Evolutionary conservation across 2,888 invertebrate genomes (phyloP).

Genomic region (Tortricodes alternella): DNA sequence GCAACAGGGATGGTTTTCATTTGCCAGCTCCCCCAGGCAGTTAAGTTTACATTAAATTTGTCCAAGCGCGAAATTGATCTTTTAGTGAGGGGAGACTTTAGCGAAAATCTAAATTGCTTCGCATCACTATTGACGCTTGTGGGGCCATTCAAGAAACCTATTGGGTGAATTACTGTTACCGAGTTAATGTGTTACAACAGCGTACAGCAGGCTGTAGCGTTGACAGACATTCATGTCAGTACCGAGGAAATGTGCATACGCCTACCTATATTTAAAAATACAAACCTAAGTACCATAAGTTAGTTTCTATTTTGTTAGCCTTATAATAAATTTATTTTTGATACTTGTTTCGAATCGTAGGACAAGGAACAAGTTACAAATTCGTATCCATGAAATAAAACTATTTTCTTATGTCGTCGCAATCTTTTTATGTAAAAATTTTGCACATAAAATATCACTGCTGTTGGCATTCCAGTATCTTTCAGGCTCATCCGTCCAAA

Average conservation of each 20-base stretch:
- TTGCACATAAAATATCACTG: neutral
- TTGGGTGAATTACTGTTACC: neutral
- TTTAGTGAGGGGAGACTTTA: constrained; percentile 73
- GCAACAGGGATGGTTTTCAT: constrained; percentile 68
- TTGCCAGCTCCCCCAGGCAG: constrained; percentile 69
- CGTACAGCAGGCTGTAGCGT: too few relatives aligned
- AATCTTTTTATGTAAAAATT: neutral
- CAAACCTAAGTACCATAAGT: too few relatives aligned
- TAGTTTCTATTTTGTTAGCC: too few relatives aligned
- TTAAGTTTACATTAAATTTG: constrained; percentile 80
- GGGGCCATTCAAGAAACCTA: constrained; percentile 2
- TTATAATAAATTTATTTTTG: too few relatives aligned
- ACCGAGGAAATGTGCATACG: too few relatives aligned
- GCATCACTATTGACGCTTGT: constrained; percentile 68
- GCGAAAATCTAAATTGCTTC: constrained; percentile 75
- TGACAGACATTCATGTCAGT: too few relatives aligned
- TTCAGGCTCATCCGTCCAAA: neutral
- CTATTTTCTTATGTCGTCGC: too few relatives aligned
- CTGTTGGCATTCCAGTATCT: neutral
- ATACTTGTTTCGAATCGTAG: too few relatives aligned
- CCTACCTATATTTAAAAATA: too few relatives aligned
- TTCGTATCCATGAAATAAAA: too few relatives aligned
- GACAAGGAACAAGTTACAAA: too few relatives aligned
- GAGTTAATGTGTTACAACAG: neutral
- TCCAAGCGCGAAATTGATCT: constrained; percentile 82